A percentile compares a stretch with the other conserved stretches of the same genome.
phyloP scores from a whole-genome alignment of 2,113 vertebrate genomes.

The Heterotilapia buettikoferi region DNA sequence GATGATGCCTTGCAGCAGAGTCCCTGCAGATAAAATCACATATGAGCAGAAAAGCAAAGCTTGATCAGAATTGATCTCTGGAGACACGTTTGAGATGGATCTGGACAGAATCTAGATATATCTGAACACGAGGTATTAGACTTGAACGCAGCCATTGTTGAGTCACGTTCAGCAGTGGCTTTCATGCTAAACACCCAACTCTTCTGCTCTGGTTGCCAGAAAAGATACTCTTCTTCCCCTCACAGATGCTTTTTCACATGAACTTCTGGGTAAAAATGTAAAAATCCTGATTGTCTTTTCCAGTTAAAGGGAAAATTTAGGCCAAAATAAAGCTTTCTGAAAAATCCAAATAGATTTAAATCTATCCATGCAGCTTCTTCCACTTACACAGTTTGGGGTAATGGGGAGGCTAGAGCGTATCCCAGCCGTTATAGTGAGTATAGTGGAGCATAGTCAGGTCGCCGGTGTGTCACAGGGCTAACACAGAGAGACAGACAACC shows the following conservation, averaged over 20 bases:
- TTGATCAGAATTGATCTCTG: background rate
- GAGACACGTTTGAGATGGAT: constrained; percentile 12
- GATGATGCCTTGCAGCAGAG: background rate
- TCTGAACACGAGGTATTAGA: background rate
- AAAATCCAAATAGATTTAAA: background rate
- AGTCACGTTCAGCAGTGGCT: background rate
- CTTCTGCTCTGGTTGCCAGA: background rate
- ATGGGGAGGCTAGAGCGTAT: background rate
- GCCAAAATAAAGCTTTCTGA: background rate
- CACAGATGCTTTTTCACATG: background rate
- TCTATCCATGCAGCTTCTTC: background rate
- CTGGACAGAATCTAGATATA: background rate
- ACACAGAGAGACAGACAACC: background rate
- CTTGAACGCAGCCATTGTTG: background rate
- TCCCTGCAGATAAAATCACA: constrained; percentile 11
- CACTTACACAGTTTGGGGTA: background rate
- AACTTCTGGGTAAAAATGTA: background rate
- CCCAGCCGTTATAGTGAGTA: background rate
- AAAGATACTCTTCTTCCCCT: background rate
- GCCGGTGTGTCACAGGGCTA: background rate
- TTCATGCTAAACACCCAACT: background rate
- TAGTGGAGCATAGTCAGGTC: background rate
- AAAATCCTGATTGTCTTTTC: background rate
- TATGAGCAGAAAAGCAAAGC: background rate
- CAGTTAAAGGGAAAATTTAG: background rate